phyloP scores from a whole-genome alignment of 2,797 vertebrate species.

The Neosilurus mollespiculum region DNA sequence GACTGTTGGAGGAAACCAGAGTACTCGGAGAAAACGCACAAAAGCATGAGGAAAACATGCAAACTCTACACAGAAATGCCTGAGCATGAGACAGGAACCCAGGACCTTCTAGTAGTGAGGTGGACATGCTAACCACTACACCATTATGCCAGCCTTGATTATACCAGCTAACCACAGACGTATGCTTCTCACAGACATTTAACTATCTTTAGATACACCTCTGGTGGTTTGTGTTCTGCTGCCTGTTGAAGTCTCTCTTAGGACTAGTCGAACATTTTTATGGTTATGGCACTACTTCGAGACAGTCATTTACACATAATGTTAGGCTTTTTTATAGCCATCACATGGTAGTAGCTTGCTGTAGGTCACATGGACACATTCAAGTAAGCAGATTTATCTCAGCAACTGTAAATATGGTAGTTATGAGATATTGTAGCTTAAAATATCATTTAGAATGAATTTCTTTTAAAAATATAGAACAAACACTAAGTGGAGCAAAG shows the following conservation, averaged over 20 bases:
- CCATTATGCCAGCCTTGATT: no score
- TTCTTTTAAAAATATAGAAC: no score
- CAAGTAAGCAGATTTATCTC: not conserved
- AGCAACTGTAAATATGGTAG: not conserved
- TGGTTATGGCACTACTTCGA: not conserved
- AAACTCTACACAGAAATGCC: no score
- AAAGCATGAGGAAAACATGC: no score
- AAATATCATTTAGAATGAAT: no score
- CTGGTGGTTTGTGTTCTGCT: not conserved
- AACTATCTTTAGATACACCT: not conserved
- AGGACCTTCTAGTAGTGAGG: no score
- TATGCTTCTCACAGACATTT: not conserved
- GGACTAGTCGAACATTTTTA: not conserved
- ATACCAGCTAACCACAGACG: not conserved
- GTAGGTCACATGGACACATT: not conserved
- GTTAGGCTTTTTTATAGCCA: not conserved
- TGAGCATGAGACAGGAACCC: no score
- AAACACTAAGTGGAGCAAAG: no score
- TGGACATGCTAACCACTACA: no score
- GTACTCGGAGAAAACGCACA: no score
- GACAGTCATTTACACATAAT: not conserved
- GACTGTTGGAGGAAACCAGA: no score
- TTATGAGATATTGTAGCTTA: not conserved
- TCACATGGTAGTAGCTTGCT: not conserved
- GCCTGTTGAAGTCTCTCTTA: not conserved